Conservation (phyloP, 2,797 vertebrate species). For the Clarias platycephalus region DNA sequence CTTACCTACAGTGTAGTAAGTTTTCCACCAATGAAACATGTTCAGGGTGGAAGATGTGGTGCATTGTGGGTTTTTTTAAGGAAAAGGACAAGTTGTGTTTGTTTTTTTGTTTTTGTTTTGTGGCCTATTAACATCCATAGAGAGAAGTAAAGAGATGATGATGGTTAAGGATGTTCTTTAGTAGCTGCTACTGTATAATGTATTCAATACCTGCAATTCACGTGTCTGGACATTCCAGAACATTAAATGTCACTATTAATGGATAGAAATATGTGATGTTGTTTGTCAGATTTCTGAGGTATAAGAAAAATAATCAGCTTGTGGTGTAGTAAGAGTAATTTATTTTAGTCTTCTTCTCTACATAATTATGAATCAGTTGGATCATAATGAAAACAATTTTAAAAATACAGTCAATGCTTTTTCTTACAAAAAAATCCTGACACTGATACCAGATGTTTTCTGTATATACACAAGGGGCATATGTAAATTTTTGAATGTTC, state of each 20-base stretch:
- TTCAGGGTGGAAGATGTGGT: neutral
- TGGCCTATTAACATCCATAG: neutral
- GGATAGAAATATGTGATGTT: neutral
- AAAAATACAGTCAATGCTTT: neutral
- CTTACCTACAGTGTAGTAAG: neutral
- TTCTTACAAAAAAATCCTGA: neutral
- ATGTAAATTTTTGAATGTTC: no score
- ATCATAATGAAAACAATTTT: conserved; percentile 9
- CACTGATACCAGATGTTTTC: neutral
- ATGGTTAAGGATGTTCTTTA: neutral
- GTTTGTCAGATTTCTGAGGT: neutral
- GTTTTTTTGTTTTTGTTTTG: neutral
- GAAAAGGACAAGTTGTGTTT: neutral
- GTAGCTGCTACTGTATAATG: neutral
- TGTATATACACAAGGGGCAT: neutral
- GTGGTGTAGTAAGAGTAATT: neutral
- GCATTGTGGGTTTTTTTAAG: neutral
- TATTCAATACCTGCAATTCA: neutral
- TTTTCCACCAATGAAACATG: neutral
- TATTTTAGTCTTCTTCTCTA: neutral
- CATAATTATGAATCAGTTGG: neutral
- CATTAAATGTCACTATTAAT: neutral
- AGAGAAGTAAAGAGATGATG: neutral
- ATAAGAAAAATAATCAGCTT: neutral
- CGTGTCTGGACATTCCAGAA: neutral